Base-by-base conservation (phyloP, 2,797 vertebrate genomes). In the Lutjanus campechanus region DNA sequence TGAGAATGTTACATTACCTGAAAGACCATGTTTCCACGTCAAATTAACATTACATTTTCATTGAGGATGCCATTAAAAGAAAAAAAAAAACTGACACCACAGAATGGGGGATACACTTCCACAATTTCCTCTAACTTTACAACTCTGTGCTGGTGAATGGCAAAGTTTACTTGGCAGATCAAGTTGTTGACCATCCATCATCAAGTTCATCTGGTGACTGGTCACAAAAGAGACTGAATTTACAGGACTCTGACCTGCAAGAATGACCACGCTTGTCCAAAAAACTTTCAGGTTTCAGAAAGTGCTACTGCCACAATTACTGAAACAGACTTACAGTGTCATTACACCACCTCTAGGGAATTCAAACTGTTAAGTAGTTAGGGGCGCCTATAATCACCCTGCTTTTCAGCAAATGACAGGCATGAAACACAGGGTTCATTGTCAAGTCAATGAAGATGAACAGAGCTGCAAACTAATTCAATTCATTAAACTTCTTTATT, bases 331-430 rank as follows among this genome's bases (percentile, higher is more conserved):
- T 68, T 36, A 51, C n/a, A 69, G 15, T 86, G 69, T 81, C 66
- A 78, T 78, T 79, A 76, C 73, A 77, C 53, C 71, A 80, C 73
- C 59, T 84, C 77, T 11, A 40, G 74, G 75, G 81, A 85, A 86
- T 84, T 83, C 43, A 63, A 51, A 77, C 62, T 76, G 36, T 68
- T 53, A 62, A 74, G 71, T 68, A 68, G 56, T 83, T 79, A 64
- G 70, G 74, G 76, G 62, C 44, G 62, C 66, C 62, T 66, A 15
- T 85, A 86, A 88, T 85, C 77, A 68, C 61, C 79, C 71, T 60
- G 65, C 70, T 77, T 84, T 72, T 83, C 77, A 71, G 66, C 46
- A 76, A 71, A 53, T 82, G 77, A 75, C 71, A 72, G 64, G 20
- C 29, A 55, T 60, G 49, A 77, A 72, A 76, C 81, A 79, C 8